Conservation (phyloP, 2,888 invertebrate species). For the Coenonympha arcania region DNA sequence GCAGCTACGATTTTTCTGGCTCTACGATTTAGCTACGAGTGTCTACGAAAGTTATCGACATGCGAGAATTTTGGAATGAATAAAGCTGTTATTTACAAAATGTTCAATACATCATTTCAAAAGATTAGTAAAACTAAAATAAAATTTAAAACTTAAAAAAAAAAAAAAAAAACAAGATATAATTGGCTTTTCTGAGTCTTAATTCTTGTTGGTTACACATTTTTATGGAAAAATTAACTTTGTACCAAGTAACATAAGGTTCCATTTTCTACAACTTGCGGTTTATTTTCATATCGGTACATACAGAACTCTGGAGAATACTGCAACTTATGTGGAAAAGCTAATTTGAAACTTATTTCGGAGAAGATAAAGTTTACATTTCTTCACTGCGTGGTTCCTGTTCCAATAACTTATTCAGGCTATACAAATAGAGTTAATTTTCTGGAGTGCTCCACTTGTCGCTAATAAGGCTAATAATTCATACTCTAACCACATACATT, state of each 20-base stretch:
- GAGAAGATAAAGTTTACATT: background rate
- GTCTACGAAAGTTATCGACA: background rate
- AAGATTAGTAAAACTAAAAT: background rate
- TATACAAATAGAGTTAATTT: conserved; percentile 32
- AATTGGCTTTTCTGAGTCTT: background rate
- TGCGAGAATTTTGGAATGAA: background rate
- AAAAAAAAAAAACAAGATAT: background rate
- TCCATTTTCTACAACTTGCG: background rate
- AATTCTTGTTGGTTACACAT: background rate
- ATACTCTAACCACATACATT: conserved; percentile 5
- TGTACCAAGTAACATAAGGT: background rate
- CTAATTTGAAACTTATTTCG: background rate
- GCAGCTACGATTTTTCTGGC: background rate
- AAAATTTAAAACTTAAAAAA: background rate
- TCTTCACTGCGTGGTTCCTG: background rate
- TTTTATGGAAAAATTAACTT: background rate
- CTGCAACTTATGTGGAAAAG: background rate
- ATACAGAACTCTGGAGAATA: background rate
- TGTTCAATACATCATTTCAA: background rate
- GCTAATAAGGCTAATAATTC: conserved; percentile 2
- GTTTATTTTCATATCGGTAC: background rate
- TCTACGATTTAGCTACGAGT: background rate
- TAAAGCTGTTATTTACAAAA: background rate
- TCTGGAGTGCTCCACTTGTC: conserved; percentile 4
- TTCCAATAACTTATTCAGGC: conserved; percentile 10